phyloP scores from a whole-genome alignment of 2,888 invertebrate genomes.

The Megastigmus dorsalis region DNA sequence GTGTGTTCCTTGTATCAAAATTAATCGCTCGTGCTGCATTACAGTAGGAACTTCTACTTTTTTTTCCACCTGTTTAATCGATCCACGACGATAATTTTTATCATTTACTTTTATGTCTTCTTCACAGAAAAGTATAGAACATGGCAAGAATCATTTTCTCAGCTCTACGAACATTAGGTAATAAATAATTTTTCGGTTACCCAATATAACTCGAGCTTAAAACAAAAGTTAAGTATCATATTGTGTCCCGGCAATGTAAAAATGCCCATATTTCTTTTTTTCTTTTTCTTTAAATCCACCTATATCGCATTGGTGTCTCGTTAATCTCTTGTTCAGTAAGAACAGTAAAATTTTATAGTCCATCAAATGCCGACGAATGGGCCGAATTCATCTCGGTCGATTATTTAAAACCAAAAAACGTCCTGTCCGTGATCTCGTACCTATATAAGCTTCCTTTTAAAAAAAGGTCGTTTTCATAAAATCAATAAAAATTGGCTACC shows the following conservation, averaged over 20 bases:
- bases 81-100: neutral
- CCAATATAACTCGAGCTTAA: neutral
- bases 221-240: neutral
- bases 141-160: conserved; percentile 18
- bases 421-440: neutral
- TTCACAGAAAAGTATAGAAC: neutral
- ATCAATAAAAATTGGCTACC: neutral
- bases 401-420: neutral
- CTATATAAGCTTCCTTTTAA: neutral
- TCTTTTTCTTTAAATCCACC: neutral
- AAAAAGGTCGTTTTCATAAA: neutral
- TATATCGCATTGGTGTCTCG: neutral
- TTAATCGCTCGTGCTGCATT: conserved; percentile 62
- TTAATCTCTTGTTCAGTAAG: neutral
- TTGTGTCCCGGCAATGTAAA: neutral
- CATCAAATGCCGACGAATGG: neutral
- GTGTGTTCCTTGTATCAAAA: conserved; percentile 51
- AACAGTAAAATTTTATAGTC: neutral
- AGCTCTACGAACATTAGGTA: neutral
- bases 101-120: neutral
- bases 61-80: conserved; percentile 62
- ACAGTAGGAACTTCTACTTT: conserved; percentile 73
- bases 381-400: neutral
- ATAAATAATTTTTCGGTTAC: neutral
- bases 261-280: no score